These are phyloP conservation scores for Phenganax subtilis DNA, from an alignment of 92 coral and sea anemone species.

Conservation along the genomic window DNA sequence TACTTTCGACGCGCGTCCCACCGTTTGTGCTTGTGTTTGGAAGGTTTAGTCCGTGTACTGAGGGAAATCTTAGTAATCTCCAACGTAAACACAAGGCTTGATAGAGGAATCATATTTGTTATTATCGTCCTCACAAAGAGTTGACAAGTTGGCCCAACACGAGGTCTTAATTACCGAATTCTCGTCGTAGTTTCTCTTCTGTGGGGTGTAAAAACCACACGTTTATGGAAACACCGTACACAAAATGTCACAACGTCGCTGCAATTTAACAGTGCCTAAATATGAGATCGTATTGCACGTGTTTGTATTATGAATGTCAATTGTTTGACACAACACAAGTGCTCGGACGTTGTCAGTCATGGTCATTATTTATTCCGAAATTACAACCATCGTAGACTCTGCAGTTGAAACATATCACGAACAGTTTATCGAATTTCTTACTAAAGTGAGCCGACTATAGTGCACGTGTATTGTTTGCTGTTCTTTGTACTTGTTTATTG, in stretches of 20 bases:
- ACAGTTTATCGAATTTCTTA: not conserved
- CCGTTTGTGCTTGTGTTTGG: constrained; percentile 29
- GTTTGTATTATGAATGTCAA: constrained; percentile 8
- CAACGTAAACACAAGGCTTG: constrained; percentile 38
- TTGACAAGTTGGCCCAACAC: constrained; percentile 41
- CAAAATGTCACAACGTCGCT: not conserved
- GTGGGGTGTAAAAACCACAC: constrained; percentile 1
- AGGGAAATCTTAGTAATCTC: constrained; percentile 42
- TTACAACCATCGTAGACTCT: not conserved
- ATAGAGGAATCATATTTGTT: constrained; percentile 30
- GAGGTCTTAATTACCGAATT: constrained; percentile 34
- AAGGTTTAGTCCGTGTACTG: constrained; percentile 34
- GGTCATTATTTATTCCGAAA: not conserved
- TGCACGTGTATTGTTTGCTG: not conserved
- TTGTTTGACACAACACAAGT: not conserved
- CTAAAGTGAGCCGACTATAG: not conserved
- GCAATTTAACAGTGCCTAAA: not conserved
- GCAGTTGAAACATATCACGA: not conserved
- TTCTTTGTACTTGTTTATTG: not conserved
- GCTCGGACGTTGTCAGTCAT: not conserved
- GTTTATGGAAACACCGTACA: not conserved
- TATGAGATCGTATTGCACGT: constrained; percentile 13
- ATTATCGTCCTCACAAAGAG: constrained; percentile 37
- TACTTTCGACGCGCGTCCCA: not conserved
- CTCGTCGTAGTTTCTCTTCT: constrained; percentile 2